A percentile compares a stretch with the other conserved stretches of the same genome.
These are phyloP conservation scores for Petrocephalus microphthalmus DNA, from an alignment of 2,113 vertebrate species.

Conservation along the genomic window DNA sequence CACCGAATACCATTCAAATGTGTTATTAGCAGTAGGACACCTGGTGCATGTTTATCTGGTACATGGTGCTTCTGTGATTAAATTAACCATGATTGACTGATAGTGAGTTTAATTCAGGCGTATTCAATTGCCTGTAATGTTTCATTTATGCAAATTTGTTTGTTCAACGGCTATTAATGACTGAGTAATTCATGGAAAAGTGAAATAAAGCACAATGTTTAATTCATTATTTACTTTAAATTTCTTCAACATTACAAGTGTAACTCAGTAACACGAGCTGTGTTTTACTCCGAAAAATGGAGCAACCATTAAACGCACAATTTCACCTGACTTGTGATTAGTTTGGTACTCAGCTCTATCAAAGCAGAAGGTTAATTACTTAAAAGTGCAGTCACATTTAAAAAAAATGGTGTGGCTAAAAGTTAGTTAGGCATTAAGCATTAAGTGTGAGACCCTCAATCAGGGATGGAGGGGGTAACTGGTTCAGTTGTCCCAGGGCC, in stretches of 20 bases:
- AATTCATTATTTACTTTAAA: neutral
- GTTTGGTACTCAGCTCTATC: neutral
- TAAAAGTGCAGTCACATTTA: neutral
- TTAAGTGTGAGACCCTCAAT: neutral
- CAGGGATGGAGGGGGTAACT: neutral
- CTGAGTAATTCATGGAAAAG: neutral
- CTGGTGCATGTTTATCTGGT: neutral
- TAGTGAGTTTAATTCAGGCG: neutral
- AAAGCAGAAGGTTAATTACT: neutral
- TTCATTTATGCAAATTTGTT: neutral
- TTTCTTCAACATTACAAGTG: neutral
- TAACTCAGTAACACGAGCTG: neutral
- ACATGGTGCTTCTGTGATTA: neutral
- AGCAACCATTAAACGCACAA: neutral
- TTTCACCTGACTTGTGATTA: neutral
- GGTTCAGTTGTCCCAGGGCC: neutral
- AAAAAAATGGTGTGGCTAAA: neutral
- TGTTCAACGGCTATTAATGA: neutral
- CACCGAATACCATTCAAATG: neutral
- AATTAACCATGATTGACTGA: neutral
- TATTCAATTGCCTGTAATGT: neutral
- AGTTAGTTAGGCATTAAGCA: neutral
- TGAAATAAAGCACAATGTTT: neutral
- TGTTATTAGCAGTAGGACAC: neutral
- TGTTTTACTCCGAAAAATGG: neutral